Evolutionary conservation across 1,140 invertebrate species (phyloP).

Genomic region (Listronotus oregonensis): DNA sequence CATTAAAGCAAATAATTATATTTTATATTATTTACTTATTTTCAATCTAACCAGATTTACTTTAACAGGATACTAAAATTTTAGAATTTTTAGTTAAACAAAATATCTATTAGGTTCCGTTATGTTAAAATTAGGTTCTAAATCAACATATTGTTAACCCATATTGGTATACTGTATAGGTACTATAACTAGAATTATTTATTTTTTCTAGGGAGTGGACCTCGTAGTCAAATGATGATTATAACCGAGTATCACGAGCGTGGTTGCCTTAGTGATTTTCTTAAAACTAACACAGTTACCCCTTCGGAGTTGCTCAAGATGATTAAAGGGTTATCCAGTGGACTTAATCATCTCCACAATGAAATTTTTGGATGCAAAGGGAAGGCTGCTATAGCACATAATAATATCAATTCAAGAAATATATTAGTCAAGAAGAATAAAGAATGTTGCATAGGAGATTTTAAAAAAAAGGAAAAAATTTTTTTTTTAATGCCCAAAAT

Average conservation of each 20-base stretch:
- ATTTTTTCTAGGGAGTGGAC: neutral
- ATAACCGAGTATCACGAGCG: slow-evolving; percentile 89
- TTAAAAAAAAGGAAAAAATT: slow-evolving; percentile 88
- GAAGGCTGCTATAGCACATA: slow-evolving; percentile 89
- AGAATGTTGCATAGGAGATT: slow-evolving; percentile 92
- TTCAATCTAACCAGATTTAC: no score
- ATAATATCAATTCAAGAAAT: slow-evolving; percentile 95
- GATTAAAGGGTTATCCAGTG: slow-evolving; percentile 76
- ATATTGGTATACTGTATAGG: no score
- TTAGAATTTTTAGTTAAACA: no score
- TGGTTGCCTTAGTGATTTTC: slow-evolving; percentile 87
- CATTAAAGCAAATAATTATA: no score
- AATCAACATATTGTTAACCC: no score
- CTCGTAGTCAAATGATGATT: slow-evolving; percentile 33
- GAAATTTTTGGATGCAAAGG: slow-evolving; percentile 89
- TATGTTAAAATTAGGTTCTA: no score
- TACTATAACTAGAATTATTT: no score
- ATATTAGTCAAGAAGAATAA: slow-evolving; percentile 91
- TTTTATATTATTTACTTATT: no score
- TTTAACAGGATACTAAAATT: no score
- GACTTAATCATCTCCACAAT: slow-evolving; percentile 85
- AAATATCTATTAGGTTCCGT: no score
- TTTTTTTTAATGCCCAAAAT: slow-evolving; percentile 79
- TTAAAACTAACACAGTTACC: slow-evolving; percentile 75
- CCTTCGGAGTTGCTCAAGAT: slow-evolving; percentile 68